These are phyloP conservation scores for Scophthalmus maximus DNA, from an alignment of 2,113 vertebrate species.

Conservation along the genomic window DNA sequence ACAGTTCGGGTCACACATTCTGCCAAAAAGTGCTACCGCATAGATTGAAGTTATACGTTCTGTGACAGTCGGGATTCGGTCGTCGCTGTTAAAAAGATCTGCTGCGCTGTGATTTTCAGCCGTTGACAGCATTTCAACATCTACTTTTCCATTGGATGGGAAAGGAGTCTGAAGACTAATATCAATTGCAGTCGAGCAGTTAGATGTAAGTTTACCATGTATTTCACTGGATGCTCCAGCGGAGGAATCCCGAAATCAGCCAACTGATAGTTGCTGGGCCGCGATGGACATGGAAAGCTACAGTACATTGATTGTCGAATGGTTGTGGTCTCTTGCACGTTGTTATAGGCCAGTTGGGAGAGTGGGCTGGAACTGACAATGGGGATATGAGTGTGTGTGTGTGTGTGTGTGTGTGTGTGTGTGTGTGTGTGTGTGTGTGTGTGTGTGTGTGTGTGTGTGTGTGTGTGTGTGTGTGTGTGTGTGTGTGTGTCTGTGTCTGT, in stretches of 20 bases:
- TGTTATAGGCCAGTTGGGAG: constrained; percentile 8
- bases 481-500: no score
- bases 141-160: constrained; percentile 2
- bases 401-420: no score
- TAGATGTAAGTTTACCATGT: neutral
- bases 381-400: constrained; percentile 6
- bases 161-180: neutral
- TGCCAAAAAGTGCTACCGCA: constrained; percentile 2
- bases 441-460: no score
- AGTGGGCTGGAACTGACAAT: constrained; percentile 13
- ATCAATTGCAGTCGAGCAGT: neutral
- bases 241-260: neutral
- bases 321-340: constrained; percentile 21
- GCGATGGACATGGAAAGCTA: constrained; percentile 46
- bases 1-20: constrained; percentile 14
- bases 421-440: no score
- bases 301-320: constrained; percentile 61
- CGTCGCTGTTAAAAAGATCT: neutral
- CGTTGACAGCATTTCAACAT: neutral
- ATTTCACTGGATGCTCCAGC: neutral
- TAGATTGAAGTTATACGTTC: neutral
- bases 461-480: no score
- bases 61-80: neutral
- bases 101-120: neutral
- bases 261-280: constrained; percentile 18